Conservation (phyloP, 2,797 vertebrate species). For the Sebastes jordani region DNA sequence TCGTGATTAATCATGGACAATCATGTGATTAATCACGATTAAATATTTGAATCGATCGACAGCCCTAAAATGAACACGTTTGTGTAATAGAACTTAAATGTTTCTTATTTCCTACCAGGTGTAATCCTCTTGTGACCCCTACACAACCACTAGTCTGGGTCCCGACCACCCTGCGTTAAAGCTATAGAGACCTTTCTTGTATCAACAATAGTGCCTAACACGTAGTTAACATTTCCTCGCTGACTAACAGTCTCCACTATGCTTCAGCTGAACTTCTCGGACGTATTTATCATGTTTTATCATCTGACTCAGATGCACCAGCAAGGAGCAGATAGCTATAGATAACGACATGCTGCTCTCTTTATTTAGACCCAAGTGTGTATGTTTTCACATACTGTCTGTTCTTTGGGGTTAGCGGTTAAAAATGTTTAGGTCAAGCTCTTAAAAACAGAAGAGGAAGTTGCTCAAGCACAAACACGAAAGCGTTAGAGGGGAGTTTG, state of each 20-base stretch:
- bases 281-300: not conserved
- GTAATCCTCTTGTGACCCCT: not conserved
- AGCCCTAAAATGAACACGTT: not conserved
- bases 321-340: not conserved
- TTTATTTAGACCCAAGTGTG: not conserved
- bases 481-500: not conserved
- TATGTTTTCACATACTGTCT: not conserved
- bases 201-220: not conserved
- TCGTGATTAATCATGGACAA: too few species aligned
- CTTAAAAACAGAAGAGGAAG: constrained; percentile 20
- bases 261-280: not conserved
- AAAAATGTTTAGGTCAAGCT: not conserved
- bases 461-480: constrained; percentile 7
- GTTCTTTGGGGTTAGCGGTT: not conserved
- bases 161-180: not conserved
- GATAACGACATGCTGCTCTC: not conserved
- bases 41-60: too few species aligned
- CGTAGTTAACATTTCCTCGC: not conserved
- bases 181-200: not conserved
- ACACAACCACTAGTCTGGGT: not conserved
- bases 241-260: not conserved
- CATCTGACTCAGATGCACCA: constrained; percentile 21
- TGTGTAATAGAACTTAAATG: not conserved
- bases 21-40: too few species aligned
- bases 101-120: not conserved